Base-by-base conservation (phyloP, 2,888 invertebrate species). In the Anoplius nigerrimus region DNA sequence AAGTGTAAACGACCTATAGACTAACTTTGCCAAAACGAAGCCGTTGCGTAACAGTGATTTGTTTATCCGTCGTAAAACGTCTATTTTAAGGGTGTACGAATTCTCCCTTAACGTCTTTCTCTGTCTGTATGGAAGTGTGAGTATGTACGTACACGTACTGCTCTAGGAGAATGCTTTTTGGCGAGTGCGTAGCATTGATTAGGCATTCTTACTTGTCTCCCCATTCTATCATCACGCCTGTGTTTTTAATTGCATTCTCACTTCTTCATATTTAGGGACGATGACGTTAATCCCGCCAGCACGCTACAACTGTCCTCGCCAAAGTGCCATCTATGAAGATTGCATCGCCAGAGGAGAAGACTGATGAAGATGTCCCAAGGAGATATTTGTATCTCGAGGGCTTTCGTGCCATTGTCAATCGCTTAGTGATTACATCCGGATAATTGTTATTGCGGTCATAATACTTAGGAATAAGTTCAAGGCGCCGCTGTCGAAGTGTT, bases 301-400 rank as follows among this genome's bases (percentile, higher is more conserved):
- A 67, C 66, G 66, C 74, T 73, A 71, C 75, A 75, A 61, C 68
- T 77, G 63, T 62, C 76, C 24, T 78, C 86, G 43, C 85, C 85
- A 61, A 86, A 74, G 72, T 85, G 85, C 71, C 88, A 80, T 59
- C 87, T 88, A 34, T 88, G 82, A 87, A 78, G 81, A 82, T 56
- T 54, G 55, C 21, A 21, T n/a, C 13, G 20, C 6, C 18, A 20
- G 42, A 21, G 21, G 15, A n/a, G 43, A 48, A 48, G 48, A 48
- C 16, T 1, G 48, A 48, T 48, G 18, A 48, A 48, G 18, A 48
- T 34, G 34, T 13, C 34, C 34, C 6, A 34, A 13, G 11, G 34
- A 34, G 34, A 34, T 34, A 34, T 34, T 34, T 34, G 34, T 34
- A 34, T 34, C 34, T 34, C 34, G 34, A 34, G 34, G 34, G 8